Conservation (phyloP, 2,797 vertebrate genomes). For the Cryptoblepharus egeriae region DNA sequence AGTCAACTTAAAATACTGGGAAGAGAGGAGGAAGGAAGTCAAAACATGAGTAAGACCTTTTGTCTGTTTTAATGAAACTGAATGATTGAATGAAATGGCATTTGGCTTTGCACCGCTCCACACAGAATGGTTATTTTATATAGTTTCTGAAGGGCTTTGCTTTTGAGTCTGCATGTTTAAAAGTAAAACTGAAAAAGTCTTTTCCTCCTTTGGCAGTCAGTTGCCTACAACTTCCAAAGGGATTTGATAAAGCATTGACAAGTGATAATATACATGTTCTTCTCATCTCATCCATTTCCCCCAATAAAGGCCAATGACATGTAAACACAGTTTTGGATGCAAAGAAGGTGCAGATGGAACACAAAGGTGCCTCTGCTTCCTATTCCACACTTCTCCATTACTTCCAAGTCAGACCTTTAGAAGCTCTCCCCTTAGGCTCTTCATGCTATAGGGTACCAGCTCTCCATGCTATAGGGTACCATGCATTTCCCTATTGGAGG, state of each 20-base stretch:
- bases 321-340: background rate
- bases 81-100: background rate
- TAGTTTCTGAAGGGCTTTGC: background rate
- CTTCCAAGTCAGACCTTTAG: background rate
- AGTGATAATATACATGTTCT: too few relatives aligned
- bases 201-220: background rate
- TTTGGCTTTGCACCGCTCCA: background rate
- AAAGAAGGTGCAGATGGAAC: background rate
- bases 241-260: background rate
- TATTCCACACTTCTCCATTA: background rate
- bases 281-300: background rate
- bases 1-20: background rate
- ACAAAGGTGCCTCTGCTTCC: background rate
- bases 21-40: conserved; percentile 16
- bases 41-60: conserved; percentile 58
- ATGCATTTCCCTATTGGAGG: background rate
- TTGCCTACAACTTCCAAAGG: background rate
- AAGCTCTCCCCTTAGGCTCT: background rate
- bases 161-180: background rate
- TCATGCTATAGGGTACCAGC: background rate
- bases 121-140: background rate
- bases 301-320: background rate
- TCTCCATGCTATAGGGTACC: background rate
- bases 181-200: background rate
- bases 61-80: background rate